Percentiles rank a stretch among this genome's conserved stretches.
These are phyloP conservation scores for Lasius platythorax DNA, from an alignment of 2,888 invertebrate genomes.

Conservation along the genomic window DNA sequence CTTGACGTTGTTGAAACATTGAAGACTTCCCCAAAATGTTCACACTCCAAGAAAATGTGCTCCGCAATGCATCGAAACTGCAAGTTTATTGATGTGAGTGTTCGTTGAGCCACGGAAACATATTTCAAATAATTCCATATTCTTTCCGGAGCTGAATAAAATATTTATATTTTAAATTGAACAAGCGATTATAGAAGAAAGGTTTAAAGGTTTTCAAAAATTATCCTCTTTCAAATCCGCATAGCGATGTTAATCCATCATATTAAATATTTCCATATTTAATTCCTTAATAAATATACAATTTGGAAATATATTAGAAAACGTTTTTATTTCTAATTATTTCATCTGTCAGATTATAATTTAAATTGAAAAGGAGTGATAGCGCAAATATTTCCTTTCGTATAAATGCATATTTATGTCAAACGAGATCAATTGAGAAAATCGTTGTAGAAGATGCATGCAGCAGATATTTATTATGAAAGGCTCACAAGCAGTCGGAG, in stretches of 20 bases:
- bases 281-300: neutral
- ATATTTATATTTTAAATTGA: neutral
- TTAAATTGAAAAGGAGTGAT: neutral
- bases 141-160: neutral
- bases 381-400: neutral
- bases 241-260: neutral
- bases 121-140: neutral
- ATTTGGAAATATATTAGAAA: neutral
- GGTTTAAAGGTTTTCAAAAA: neutral
- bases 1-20: conserved; percentile 15
- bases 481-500: conserved; percentile 21
- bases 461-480: conserved; percentile 21
- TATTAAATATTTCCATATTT: neutral
- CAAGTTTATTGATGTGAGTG: neutral
- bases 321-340: neutral
- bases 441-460: conserved; percentile 6
- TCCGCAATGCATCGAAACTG: neutral
- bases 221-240: neutral
- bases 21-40: neutral
- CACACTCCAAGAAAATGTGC: neutral
- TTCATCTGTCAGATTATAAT: neutral
- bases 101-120: neutral
- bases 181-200: conserved; percentile 17
- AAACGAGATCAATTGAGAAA: neutral
- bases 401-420: neutral